These are phyloP conservation scores for Aspidiotus rigidus DNA, from an alignment of 2,888 invertebrate species.

Conservation along the genomic window DNA sequence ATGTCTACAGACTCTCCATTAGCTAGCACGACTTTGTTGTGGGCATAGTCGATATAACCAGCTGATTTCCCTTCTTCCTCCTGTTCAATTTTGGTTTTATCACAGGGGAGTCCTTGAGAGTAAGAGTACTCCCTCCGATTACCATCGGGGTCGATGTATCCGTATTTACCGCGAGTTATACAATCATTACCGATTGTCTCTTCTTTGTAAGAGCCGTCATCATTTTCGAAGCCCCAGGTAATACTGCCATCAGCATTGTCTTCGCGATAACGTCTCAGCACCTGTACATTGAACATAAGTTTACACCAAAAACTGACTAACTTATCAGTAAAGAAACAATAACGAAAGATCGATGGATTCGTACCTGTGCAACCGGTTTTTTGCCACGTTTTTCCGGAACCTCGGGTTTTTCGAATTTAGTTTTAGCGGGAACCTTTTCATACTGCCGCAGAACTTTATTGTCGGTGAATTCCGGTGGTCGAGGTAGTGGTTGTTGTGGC, in stretches of 20 bases:
- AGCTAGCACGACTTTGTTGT: conserved; percentile 61
- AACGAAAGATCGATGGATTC: too few species aligned
- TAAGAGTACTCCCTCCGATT: conserved; percentile 71
- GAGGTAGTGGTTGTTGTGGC: background rate
- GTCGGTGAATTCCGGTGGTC: background rate
- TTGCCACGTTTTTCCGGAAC: conserved; percentile 43
- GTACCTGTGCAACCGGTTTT: conserved; percentile 62
- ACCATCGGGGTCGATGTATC: conserved; percentile 76
- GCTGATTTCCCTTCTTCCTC: conserved; percentile 38
- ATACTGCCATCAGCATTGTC: conserved; percentile 74
- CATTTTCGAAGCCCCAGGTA: conserved; percentile 81
- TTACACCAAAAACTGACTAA: too few species aligned
- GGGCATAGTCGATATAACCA: conserved; percentile 64
- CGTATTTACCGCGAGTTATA: conserved; percentile 67
- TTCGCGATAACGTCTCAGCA: conserved; percentile 55
- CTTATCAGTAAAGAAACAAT: too few species aligned
- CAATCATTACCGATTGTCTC: conserved; percentile 71
- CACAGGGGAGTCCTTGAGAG: conserved; percentile 67
- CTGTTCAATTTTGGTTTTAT: conserved; percentile 44
- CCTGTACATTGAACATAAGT: conserved; percentile 36
- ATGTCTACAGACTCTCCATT: conserved; percentile 64
- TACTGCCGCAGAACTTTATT: background rate
- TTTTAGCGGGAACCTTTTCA: background rate
- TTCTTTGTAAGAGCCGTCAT: conserved; percentile 78
- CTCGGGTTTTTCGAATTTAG: background rate